Evolutionary conservation across 2,888 invertebrate species (phyloP), one percentile per base, ranked within the genome.

Genomic region (Drosophila hamatofila): DNA sequence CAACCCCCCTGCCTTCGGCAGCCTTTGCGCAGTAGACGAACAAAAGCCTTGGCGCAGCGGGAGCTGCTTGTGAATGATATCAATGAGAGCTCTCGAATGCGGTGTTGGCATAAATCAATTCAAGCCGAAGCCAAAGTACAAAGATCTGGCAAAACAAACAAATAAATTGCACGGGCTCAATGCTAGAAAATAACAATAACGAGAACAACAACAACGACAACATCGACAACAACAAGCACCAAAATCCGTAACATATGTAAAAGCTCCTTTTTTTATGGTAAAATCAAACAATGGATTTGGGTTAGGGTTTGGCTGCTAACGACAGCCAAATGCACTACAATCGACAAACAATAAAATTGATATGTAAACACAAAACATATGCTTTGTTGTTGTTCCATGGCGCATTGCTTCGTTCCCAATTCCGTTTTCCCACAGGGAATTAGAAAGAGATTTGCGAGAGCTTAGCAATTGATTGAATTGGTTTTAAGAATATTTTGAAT

Each of bases 191-290:
- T 56, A 75, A 72, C 74, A 80, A 73, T 52, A 55, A 66, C 44
- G 67, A 73, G 42, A 42, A 25, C 41, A 52, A 54, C 71, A 57
- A 52, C n/a, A 60, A 46, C 14, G 56, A 39, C 18, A 75, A 66
- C 67, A 80, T n/a, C n/a, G n/a, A 69, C 48, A 55, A 62, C 39
- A 46, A 30, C n/a, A 35, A 44, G 18, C 11, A 46, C 39, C 59
- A 42, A 58, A 78, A 75, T 78, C 81, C 71, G 81, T 78, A 78
- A 88, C 83, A 83, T 83, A 80, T 83, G 83, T 83, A 86, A 80
- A 83, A 80, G 60, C 65, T 69, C 44, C 54, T 78, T 70, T 80
- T 78, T 78, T 75, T 78, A 83, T 88, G 83, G 84, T 78, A 70
- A 83, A 80, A 58, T 60, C 77, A 74, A 82, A 82, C 82, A 83